A percentile compares a stretch with the other conserved stretches of the same genome.
Evolutionary conservation across 1,140 invertebrate species (phyloP).

Genomic region (Lasioglossum baleicum): DNA sequence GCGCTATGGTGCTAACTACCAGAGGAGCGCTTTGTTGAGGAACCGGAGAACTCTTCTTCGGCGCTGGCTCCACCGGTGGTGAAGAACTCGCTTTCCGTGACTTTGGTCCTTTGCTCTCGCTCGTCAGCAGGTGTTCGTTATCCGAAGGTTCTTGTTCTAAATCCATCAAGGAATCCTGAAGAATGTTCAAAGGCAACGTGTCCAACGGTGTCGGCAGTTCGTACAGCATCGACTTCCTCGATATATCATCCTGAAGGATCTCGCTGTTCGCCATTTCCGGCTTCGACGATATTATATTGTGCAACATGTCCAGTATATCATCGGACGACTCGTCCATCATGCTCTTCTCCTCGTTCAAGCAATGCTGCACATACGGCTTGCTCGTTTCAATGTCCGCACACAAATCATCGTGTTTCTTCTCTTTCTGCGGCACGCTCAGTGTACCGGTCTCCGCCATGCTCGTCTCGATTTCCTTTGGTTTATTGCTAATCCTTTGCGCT

Average conservation of each 20-base stretch:
- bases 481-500: slow-evolving; percentile 56
- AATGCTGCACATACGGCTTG: slow-evolving; percentile 60
- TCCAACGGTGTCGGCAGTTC: slow-evolving; percentile 75
- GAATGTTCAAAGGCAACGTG: slow-evolving; percentile 75
- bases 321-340: slow-evolving; percentile 82
- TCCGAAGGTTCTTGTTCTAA: slow-evolving; percentile 69
- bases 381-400: slow-evolving; percentile 56
- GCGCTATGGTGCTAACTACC: slow-evolving; percentile 63
- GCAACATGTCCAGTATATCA: slow-evolving; percentile 85
- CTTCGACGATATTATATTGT: slow-evolving; percentile 82
- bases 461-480: slow-evolving; percentile 60
- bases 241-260: slow-evolving; percentile 67
- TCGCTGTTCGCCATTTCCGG: slow-evolving; percentile 76
- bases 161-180: slow-evolving; percentile 75
- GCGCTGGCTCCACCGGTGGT: slow-evolving; percentile 8
- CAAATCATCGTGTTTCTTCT: slow-evolving; percentile 53
- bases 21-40: slow-evolving; percentile 53
- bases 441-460: slow-evolving; percentile 11
- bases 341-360: slow-evolving; percentile 60
- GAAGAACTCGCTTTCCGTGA: slow-evolving; percentile 37
- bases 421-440: slow-evolving; percentile 23
- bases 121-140: slow-evolving; percentile 50
- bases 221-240: slow-evolving; percentile 72
- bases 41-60: slow-evolving; percentile 56
- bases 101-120: slow-evolving; percentile 52